These are phyloP conservation scores for Leptobrachium ailaonicum DNA, from an alignment of 2,113 vertebrate species.

Conservation along the genomic window DNA sequence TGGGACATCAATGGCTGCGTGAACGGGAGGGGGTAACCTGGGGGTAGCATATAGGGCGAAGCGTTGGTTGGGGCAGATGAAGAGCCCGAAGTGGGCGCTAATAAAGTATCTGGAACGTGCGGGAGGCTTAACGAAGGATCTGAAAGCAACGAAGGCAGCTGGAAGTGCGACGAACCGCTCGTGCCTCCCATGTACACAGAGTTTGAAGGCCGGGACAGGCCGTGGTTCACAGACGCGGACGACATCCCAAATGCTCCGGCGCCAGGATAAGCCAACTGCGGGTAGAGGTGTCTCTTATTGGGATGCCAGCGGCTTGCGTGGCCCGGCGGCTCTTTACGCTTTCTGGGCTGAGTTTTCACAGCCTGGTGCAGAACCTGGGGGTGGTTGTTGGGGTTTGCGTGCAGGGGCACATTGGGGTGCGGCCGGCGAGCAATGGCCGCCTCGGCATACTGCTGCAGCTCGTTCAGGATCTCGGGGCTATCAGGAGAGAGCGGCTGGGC, in stretches of 20 bases:
- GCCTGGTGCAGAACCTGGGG: constrained; percentile 55
- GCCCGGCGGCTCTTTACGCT: constrained; percentile 78
- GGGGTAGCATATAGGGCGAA: constrained; percentile 88
- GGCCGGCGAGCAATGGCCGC: constrained; percentile 69
- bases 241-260: constrained; percentile 81
- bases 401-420: constrained; percentile 64
- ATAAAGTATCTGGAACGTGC: constrained; percentile 82
- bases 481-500: constrained; percentile 80
- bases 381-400: constrained; percentile 60
- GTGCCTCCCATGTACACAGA: constrained; percentile 82
- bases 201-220: constrained; percentile 82
- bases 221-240: constrained; percentile 85
- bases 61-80: constrained; percentile 82
- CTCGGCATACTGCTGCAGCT: constrained; percentile 85
- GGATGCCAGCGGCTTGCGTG: constrained; percentile 68
- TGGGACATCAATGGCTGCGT: constrained; percentile 87
- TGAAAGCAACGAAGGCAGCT: constrained; percentile 85
- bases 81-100: constrained; percentile 80
- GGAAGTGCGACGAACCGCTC: constrained; percentile 82
- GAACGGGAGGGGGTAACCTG: constrained; percentile 86
- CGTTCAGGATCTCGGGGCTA: constrained; percentile 87
- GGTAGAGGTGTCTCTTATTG: constrained; percentile 71
- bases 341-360: constrained; percentile 63
- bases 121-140: constrained; percentile 92
- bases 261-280: constrained; percentile 76